Conservation (phyloP, 2,888 invertebrate genomes). For the Mythimna lalbum region DNA sequence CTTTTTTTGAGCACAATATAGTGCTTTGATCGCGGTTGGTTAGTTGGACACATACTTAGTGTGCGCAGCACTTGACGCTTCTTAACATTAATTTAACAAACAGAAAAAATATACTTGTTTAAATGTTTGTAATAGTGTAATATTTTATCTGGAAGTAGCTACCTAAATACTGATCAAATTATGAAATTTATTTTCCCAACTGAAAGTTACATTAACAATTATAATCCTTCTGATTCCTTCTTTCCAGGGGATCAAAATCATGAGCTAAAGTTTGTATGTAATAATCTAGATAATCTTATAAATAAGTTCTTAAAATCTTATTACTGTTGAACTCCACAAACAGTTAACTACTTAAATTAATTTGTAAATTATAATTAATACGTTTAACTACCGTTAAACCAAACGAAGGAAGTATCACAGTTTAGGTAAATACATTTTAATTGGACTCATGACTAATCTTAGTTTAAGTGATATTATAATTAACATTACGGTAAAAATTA, state of each 20-base stretch:
- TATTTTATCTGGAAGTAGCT: too few relatives aligned
- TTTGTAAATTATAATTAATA: slow-evolving; percentile 33
- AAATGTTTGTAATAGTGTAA: too few relatives aligned
- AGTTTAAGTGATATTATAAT: slow-evolving; percentile 43
- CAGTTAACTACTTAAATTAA: slow-evolving; percentile 22
- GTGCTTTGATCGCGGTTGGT: background rate
- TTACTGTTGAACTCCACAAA: slow-evolving; percentile 51
- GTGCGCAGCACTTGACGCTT: too few relatives aligned
- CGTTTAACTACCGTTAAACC: slow-evolving; percentile 48
- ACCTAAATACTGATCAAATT: too few relatives aligned
- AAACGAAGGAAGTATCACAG: slow-evolving; percentile 49
- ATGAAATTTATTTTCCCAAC: too few relatives aligned
- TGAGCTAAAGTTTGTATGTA: too few relatives aligned
- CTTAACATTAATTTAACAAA: too few relatives aligned
- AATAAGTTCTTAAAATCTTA: slow-evolving; percentile 12
- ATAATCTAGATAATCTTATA: background rate
- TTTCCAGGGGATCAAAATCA: too few relatives aligned
- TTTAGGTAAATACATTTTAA: slow-evolving; percentile 41
- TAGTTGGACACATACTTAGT: background rate
- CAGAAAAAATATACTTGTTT: too few relatives aligned
- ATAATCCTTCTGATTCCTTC: too few relatives aligned
- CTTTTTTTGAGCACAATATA: too few relatives aligned
- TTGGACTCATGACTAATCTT: slow-evolving; percentile 46
- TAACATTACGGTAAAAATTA: slow-evolving; percentile 20
- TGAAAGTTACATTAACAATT: too few relatives aligned